Evolutionary conservation across 2,113 vertebrate species (phyloP).

Genomic region (Machaerirhynchus nigripectus): DNA sequence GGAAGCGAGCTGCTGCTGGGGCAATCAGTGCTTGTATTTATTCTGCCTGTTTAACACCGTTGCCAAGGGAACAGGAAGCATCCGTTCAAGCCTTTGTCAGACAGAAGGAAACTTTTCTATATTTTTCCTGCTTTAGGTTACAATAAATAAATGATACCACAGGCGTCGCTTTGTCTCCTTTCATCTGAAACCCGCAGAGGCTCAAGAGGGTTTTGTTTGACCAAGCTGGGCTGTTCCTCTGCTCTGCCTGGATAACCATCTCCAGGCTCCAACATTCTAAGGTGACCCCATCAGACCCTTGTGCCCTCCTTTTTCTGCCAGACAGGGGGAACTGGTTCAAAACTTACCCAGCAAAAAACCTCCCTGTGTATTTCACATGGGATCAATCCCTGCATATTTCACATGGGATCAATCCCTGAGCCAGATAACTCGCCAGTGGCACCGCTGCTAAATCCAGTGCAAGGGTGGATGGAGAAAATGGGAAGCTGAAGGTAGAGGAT

Average conservation of each 20-base stretch:
- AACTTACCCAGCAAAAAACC: background rate
- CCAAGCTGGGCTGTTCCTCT: background rate
- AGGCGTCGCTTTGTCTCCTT: background rate
- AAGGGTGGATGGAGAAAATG: background rate
- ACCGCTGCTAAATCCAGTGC: background rate
- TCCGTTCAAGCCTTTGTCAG: slow-evolving; percentile 22
- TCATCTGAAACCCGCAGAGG: background rate
- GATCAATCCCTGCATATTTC: background rate
- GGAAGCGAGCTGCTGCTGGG: background rate
- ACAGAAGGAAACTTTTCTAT: slow-evolving; percentile 15
- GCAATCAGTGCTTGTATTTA: slow-evolving; percentile 15
- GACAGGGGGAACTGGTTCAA: background rate
- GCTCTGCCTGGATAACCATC: background rate
- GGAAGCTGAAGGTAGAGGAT: background rate
- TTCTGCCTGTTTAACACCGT: slow-evolving; percentile 29
- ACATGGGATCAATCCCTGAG: rapidly evolving
- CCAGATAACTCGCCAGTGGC: rapidly evolving
- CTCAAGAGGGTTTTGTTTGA: background rate
- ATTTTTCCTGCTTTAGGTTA: slow-evolving; percentile 31
- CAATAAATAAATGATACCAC: background rate
- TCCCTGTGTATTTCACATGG: background rate
- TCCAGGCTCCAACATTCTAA: background rate
- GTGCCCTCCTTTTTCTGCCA: background rate
- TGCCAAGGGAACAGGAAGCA: slow-evolving; percentile 67
- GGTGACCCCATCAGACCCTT: background rate